Percentiles rank a stretch among this genome's conserved stretches.
These are phyloP conservation scores for Eptatretus atami DNA, from an alignment of 2,797 vertebrate species.

Conservation along the genomic window DNA sequence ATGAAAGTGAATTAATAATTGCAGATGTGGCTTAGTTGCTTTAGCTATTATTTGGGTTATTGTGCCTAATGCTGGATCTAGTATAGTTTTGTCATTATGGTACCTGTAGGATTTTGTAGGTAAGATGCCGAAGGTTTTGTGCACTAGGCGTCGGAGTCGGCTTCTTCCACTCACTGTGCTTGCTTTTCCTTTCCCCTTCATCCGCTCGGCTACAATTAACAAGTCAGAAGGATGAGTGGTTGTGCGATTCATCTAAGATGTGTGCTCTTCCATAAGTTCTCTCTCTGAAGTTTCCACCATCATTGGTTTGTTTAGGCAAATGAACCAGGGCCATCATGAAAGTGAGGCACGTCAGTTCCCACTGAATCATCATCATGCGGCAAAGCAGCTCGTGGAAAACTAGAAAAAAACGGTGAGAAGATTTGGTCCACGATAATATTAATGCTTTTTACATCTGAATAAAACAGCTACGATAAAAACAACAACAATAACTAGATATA, in stretches of 20 bases:
- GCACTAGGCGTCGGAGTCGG: slow-evolving; percentile 76
- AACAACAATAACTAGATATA: no score
- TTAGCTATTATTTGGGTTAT: no score
- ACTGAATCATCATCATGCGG: slow-evolving; percentile 40
- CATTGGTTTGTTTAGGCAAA: no score
- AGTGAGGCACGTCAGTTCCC: slow-evolving; percentile 46
- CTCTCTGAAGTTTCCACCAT: no score
- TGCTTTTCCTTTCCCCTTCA: slow-evolving; percentile 63
- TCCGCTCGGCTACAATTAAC: slow-evolving; percentile 43
- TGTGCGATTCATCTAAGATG: slow-evolving; percentile 9
- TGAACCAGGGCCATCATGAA: slow-evolving; percentile 70
- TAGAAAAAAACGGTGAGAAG: slow-evolving; percentile 11
- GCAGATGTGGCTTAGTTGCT: no score
- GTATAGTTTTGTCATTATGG: not conserved
- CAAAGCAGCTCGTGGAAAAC: slow-evolving; percentile 80
- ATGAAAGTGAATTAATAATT: no score
- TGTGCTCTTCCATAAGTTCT: no score
- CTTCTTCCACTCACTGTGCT: slow-evolving; percentile 86
- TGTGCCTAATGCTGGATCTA: no score
- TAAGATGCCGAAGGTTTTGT: slow-evolving; percentile 87
- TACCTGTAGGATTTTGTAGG: slow-evolving; percentile 73
- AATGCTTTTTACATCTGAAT: no score
- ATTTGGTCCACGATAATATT: not conserved
- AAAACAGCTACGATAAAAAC: no score
- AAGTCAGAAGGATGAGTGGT: slow-evolving; percentile 56